phyloP scores from a whole-genome alignment of 2,888 invertebrate species.

The Lycaena phlaeas region DNA sequence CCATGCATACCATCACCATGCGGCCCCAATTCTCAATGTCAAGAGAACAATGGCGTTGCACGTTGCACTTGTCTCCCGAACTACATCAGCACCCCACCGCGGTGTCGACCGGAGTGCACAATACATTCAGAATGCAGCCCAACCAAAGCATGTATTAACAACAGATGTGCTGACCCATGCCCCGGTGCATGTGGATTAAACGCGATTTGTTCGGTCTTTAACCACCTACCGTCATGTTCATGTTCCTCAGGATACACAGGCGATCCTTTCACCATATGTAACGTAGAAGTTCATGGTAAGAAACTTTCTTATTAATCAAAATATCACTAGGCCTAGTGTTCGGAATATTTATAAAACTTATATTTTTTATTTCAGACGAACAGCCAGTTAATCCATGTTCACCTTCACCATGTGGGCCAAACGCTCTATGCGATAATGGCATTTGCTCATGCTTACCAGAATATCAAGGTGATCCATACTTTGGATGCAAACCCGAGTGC shows the following conservation, averaged over 20 bases:
- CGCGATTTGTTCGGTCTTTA: constrained; percentile 81
- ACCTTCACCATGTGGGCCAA: constrained; percentile 80
- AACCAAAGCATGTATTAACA: constrained; percentile 78
- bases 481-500: constrained; percentile 85
- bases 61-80: constrained; percentile 81
- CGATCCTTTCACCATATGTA: constrained; percentile 78
- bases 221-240: constrained; percentile 79
- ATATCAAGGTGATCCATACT: constrained; percentile 82
- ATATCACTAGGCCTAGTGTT: too few relatives aligned
- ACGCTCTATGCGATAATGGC: constrained; percentile 76
- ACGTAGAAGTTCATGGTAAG: constrained; percentile 36
- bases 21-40: constrained; percentile 83
- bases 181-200: constrained; percentile 84
- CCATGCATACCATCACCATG: constrained; percentile 85
- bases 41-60: constrained; percentile 75
- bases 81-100: constrained; percentile 83
- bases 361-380: constrained; percentile 33
- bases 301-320: too few relatives aligned
- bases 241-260: constrained; percentile 80
- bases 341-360: too few relatives aligned
- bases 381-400: constrained; percentile 73
- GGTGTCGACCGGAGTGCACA: constrained; percentile 82
- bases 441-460: constrained; percentile 80
- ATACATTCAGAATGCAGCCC: constrained; percentile 81
- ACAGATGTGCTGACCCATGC: constrained; percentile 83